A percentile compares a stretch with the other conserved stretches of the same genome.
These are phyloP conservation scores for Ceraclea dissimilis DNA, from an alignment of 2,888 invertebrate genomes.

Conservation along the genomic window DNA sequence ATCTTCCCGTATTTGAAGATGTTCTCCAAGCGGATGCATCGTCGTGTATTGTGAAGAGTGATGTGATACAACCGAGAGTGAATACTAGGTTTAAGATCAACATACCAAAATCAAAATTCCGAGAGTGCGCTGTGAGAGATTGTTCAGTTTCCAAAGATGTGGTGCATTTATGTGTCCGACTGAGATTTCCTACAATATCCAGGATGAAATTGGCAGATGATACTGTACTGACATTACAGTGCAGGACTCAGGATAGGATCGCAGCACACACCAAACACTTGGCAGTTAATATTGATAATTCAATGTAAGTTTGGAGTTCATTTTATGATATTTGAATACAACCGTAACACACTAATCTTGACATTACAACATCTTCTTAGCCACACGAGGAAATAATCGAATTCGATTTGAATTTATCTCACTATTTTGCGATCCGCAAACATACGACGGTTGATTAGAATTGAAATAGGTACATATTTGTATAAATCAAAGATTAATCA, in stretches of 20 bases:
- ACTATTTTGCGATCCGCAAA: too few species aligned
- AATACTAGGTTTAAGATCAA: slow-evolving; percentile 35
- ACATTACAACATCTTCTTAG: too few species aligned
- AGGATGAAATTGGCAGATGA: slow-evolving; percentile 48
- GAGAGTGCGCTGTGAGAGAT: slow-evolving; percentile 44
- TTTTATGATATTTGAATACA: neutral
- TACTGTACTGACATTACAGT: slow-evolving; percentile 45
- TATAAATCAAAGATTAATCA: too few species aligned
- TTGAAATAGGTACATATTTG: too few species aligned
- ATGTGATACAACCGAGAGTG: slow-evolving; percentile 26
- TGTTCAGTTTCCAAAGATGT: slow-evolving; percentile 36
- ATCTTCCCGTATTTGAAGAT: slow-evolving; percentile 36
- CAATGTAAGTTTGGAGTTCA: slow-evolving; percentile 19
- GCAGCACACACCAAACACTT: slow-evolving; percentile 41
- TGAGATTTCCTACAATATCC: slow-evolving; percentile 47
- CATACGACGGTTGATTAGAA: too few species aligned
- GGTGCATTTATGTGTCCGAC: slow-evolving; percentile 43
- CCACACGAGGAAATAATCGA: too few species aligned
- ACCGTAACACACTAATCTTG: too few species aligned
- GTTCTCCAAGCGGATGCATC: slow-evolving; percentile 31
- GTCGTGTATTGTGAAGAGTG: slow-evolving; percentile 29
- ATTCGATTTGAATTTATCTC: too few species aligned
- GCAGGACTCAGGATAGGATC: slow-evolving; percentile 46
- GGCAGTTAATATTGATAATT: slow-evolving; percentile 28
- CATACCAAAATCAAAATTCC: slow-evolving; percentile 41